phyloP scores from a whole-genome alignment of 2,797 vertebrate species.

The Siniperca scherzeri region DNA sequence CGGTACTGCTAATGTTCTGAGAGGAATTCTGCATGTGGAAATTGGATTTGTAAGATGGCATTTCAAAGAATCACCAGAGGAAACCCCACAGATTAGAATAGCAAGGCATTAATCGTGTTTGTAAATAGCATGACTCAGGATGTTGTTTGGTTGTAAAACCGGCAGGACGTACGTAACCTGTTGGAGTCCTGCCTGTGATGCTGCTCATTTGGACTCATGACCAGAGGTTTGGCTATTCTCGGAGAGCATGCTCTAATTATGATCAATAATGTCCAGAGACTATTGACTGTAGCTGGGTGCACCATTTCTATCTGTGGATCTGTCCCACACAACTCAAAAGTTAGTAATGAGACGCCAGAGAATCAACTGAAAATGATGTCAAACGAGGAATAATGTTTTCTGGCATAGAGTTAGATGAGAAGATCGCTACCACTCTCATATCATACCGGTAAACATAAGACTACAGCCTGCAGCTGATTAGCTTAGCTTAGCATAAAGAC shows the following conservation, averaged over 20 bases:
- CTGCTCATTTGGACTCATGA: constrained; percentile 29
- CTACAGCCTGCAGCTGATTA: background rate
- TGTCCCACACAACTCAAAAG: background rate
- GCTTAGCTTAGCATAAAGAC: background rate
- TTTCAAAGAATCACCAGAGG: constrained; percentile 12
- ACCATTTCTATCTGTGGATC: constrained; percentile 31
- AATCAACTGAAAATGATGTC: constrained; percentile 17
- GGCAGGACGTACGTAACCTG: constrained; percentile 38
- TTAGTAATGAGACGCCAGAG: background rate
- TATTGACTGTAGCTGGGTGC: constrained; percentile 47
- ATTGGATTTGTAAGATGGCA: background rate
- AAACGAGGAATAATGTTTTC: background rate
- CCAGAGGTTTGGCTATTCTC: constrained; percentile 47
- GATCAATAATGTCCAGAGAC: constrained; percentile 63
- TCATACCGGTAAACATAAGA: background rate
- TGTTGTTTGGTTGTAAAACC: constrained; percentile 43
- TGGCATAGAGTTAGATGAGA: background rate
- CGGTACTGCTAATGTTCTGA: background rate
- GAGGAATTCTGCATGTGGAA: background rate
- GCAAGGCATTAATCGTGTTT: constrained; percentile 53
- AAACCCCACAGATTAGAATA: constrained; percentile 39
- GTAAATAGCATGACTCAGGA: constrained; percentile 60
- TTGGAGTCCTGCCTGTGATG: constrained; percentile 36
- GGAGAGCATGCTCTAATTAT: constrained; percentile 45
- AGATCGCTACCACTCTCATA: background rate